phyloP scores from a whole-genome alignment of 2,888 invertebrate species.

The Sinohyriopsis cumingii region DNA sequence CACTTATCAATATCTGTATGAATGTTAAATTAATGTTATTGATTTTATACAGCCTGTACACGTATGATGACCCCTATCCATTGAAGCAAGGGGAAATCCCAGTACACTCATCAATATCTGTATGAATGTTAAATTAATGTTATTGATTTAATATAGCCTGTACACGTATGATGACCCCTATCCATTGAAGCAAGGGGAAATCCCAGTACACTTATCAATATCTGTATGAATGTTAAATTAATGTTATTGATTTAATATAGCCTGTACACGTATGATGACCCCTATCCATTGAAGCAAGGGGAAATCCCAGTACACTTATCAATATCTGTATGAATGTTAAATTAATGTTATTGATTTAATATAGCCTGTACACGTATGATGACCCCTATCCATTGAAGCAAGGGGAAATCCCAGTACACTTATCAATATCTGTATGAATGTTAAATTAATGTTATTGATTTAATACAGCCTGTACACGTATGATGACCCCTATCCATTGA shows the following conservation, averaged over 20 bases:
- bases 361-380: too few species aligned
- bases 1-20: conserved; percentile 29
- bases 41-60: too few species aligned
- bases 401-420: conserved; percentile 13
- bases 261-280: too few species aligned
- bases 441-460: neutral
- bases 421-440: conserved; percentile 21
- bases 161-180: too few species aligned
- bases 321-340: conserved; percentile 14
- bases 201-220: conserved; percentile 22
- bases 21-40: neutral
- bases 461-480: too few species aligned
- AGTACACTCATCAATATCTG: conserved; percentile 31
- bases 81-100: conserved; percentile 11
- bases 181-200: conserved; percentile 20
- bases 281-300: conserved; percentile 18
- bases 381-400: conserved; percentile 16
- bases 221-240: conserved; percentile 9
- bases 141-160: too few species aligned
- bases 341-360: neutral
- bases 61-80: conserved; percentile 4
- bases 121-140: neutral
- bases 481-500: conserved; percentile 9
- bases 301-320: conserved; percentile 18
- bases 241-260: too few species aligned